phyloP scores from a whole-genome alignment of 2,797 vertebrate genomes.

The Falco peregrinus region DNA sequence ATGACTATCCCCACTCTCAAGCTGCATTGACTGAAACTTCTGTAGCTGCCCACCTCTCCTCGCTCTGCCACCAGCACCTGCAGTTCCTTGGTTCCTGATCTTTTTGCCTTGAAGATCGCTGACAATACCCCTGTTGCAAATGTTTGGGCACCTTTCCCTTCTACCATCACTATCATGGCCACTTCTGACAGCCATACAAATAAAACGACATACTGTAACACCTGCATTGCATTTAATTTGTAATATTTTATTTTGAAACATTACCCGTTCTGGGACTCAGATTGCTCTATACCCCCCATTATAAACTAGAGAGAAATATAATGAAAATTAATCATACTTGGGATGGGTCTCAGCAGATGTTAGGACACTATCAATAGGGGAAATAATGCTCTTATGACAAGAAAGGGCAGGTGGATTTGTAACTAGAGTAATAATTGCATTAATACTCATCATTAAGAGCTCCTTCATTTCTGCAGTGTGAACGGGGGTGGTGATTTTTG shows the following conservation, averaged over 20 bases:
- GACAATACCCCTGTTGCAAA: not conserved
- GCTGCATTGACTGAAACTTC: not conserved
- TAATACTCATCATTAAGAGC: not conserved
- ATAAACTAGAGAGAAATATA: not conserved
- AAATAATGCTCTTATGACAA: not conserved
- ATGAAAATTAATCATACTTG: constrained; percentile 4
- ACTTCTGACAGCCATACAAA: not conserved
- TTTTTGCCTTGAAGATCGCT: not conserved
- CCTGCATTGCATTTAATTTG: not conserved
- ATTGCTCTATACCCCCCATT: not conserved
- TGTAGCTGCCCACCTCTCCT: too few relatives aligned
- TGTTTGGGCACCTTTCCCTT: not conserved
- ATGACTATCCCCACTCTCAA: too few relatives aligned
- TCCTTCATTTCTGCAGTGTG: constrained; percentile 1
- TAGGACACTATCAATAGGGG: not conserved
- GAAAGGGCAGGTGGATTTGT: not conserved
- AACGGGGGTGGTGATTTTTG: not conserved
- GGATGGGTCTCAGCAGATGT: not conserved
- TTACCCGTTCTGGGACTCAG: not conserved
- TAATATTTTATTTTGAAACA: constrained; percentile 15
- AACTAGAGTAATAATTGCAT: constrained; percentile 18
- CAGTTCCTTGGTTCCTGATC: not conserved
- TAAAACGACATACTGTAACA: not conserved
- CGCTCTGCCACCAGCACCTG: not conserved
- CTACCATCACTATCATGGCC: not conserved